Evolutionary conservation across 2,888 invertebrate genomes (phyloP).

Genomic region (Lycophotia porphyrea): DNA sequence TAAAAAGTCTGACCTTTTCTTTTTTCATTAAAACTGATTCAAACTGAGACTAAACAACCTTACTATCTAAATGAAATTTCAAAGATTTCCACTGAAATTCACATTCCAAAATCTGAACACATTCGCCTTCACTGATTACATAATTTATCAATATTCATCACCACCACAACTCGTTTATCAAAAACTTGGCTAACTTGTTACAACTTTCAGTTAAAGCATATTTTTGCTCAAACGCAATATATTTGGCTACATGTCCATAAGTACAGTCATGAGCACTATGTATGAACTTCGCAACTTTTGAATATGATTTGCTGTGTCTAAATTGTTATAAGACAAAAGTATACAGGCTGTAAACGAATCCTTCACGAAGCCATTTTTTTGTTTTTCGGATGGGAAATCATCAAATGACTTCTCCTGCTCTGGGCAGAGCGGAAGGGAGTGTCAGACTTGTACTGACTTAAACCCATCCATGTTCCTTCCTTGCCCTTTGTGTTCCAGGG

Average conservation of each 20-base stretch:
- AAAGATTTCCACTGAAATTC: slow-evolving; percentile 9
- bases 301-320: neutral
- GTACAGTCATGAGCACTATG: neutral
- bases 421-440: too few relatives aligned
- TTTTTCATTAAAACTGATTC: neutral
- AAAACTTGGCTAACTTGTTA: slow-evolving; percentile 51
- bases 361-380: neutral
- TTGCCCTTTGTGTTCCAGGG: too few relatives aligned
- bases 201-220: slow-evolving; percentile 46
- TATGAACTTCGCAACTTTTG: neutral
- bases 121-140: slow-evolving; percentile 49
- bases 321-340: neutral
- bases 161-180: slow-evolving; percentile 38
- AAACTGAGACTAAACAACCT: neutral
- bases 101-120: slow-evolving; percentile 27
- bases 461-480: too few relatives aligned
- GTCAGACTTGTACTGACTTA: too few relatives aligned
- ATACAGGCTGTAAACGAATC: neutral
- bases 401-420: too few relatives aligned
- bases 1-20: slow-evolving; percentile 8
- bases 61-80: neutral
- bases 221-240: slow-evolving; percentile 47
- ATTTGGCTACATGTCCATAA: slow-evolving; percentile 19
- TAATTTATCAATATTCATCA: slow-evolving; percentile 52
- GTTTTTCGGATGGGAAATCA: too few relatives aligned